Conservation (phyloP, 2,797 vertebrate species). For the Intellagama lesueurii region DNA sequence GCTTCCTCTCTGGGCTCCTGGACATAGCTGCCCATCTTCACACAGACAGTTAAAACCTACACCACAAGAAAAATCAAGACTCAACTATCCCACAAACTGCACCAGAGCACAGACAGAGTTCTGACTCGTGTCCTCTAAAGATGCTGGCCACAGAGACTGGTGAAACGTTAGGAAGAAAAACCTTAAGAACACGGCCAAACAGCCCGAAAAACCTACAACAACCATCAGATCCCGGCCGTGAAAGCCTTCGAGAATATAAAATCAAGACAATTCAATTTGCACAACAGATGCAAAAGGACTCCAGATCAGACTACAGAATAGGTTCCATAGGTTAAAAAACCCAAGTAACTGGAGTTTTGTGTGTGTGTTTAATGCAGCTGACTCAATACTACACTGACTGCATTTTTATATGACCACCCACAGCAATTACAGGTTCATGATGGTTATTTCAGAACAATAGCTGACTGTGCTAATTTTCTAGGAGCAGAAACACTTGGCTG, state of each 20-base stretch:
- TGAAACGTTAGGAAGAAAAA: no score
- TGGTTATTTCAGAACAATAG: not conserved
- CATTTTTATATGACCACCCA: not conserved
- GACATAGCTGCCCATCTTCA: slow-evolving; percentile 32
- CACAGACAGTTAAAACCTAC: slow-evolving; percentile 44
- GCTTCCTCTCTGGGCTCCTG: slow-evolving; percentile 28
- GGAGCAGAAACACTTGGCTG: not conserved
- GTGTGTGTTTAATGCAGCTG: not conserved
- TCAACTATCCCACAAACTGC: no score
- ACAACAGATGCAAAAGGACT: not conserved
- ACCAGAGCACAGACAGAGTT: no score
- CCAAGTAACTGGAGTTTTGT: not conserved
- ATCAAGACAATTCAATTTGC: slow-evolving; percentile 8
- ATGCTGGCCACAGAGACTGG: no score
- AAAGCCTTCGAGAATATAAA: no score
- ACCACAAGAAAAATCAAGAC: slow-evolving; percentile 27
- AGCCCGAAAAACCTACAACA: no score
- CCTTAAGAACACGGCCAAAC: no score
- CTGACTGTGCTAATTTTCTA: not conserved
- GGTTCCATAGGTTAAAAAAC: not conserved
- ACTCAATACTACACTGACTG: not conserved
- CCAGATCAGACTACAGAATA: not conserved
- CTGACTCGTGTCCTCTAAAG: no score
- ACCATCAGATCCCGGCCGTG: no score
- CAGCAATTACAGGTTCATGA: not conserved